Evolutionary conservation across 2,888 invertebrate genomes (phyloP), one percentile per base, ranked within the genome.

Genomic region (Poecilobothrus nobilitatus): DNA sequence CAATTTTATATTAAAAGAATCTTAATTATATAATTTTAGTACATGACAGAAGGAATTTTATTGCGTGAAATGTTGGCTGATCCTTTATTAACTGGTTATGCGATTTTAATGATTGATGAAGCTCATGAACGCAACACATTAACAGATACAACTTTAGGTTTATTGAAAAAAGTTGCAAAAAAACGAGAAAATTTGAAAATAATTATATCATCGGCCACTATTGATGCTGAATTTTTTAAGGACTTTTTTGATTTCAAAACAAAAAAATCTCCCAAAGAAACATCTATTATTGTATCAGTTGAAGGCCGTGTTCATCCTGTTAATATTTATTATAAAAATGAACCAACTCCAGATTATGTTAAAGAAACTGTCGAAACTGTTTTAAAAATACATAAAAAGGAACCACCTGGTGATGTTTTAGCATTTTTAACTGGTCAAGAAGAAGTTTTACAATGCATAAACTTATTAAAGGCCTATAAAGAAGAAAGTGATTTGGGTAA

Each of bases 11-110:
- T 37, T 37, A 37, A 8, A 37, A n/a, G n/a, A n/a, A 37, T 37
- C 1, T 67, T 63, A 41, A 66, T 68, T 12, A 53, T 12, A 53
- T 15, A 68, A 67, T 75, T 77, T 70, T 82, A 95, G 92, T 98
- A 91, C 76, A 90, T 99, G 89, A 98, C 98, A 0, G 98, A 99
- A 83, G 98, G 98, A 0, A 91, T 98, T 70, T 80, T 99, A 34
- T 84, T 99, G 2, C 85, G 96, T 22, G 98, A 99, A 84, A 92
- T 99, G 87, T 93, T 98, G 86, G 87, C 88, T 0, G 97, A 99
- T 78, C 99, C 98, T 0, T 83, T 99, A 10, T 84, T 99, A 2
- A 90, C 91, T 74, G 90, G 90, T 74, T 99, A 98, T 79, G 88
- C 90, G 64, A 91, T 92, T 1, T 87, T 98, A 4, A 90, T 97